These are phyloP conservation scores for Conops quadrifasciatus DNA, from an alignment of 2,888 invertebrate genomes.

Conservation along the genomic window DNA sequence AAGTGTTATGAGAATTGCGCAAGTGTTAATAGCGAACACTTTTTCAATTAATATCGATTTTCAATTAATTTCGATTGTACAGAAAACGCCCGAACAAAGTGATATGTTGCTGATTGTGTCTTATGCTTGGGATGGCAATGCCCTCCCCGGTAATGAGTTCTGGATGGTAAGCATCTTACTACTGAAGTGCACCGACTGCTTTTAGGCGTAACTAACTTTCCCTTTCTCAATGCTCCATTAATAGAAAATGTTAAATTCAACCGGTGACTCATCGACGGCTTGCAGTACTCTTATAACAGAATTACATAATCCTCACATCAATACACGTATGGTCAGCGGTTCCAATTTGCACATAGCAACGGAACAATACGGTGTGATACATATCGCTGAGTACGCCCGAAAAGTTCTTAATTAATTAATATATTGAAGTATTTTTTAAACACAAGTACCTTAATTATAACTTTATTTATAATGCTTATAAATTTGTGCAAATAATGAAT, in stretches of 20 bases:
- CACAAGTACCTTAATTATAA: background rate
- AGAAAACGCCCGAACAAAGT: conserved; percentile 50
- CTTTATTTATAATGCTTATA: background rate
- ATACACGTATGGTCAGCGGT: conserved; percentile 66
- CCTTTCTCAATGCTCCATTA: conserved; percentile 14
- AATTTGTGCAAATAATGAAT: too few relatives aligned
- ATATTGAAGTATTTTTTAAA: background rate
- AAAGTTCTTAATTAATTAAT: conserved; percentile 23
- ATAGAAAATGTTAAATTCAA: conserved; percentile 60
- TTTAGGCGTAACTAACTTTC: background rate
- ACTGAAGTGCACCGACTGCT: background rate
- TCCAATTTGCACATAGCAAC: conserved; percentile 68
- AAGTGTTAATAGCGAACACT: background rate
- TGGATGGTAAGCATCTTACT: conserved; percentile 68
- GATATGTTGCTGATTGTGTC: conserved; percentile 33
- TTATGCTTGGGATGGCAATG: conserved; percentile 73
- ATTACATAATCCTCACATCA: conserved; percentile 69
- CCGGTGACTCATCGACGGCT: conserved; percentile 70
- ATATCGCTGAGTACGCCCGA: conserved; percentile 57
- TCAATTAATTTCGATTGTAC: background rate
- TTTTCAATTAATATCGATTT: background rate
- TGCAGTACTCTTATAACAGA: conserved; percentile 70
- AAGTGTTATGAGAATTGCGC: conserved; percentile 26
- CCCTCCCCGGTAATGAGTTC: conserved; percentile 78
- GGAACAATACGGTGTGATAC: conserved; percentile 55